Conservation (phyloP, 2,797 vertebrate species). For the Sciurus carolinensis region DNA sequence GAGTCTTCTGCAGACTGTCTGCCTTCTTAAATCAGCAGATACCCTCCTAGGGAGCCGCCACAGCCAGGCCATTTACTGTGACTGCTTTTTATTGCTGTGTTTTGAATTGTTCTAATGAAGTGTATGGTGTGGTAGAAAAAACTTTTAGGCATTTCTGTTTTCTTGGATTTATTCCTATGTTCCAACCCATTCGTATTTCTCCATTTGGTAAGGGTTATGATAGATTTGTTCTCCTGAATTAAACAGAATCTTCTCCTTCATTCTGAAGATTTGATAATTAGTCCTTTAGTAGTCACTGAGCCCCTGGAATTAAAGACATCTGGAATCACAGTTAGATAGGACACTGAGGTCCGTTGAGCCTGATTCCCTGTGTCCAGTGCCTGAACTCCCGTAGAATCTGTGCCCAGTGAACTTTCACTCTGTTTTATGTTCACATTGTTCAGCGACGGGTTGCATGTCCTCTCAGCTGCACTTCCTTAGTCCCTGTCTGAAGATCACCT, state of each 20-base stretch:
- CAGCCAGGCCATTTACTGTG: background rate
- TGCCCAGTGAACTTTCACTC: background rate
- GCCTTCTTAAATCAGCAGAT: conserved; percentile 65
- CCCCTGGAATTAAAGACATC: conserved; percentile 62
- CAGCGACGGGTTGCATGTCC: background rate
- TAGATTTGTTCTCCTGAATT: conserved; percentile 66
- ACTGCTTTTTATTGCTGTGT: background rate
- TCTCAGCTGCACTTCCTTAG: background rate
- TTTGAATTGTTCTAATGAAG: conserved; percentile 63
- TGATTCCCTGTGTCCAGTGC: background rate
- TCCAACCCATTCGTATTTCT: conserved; percentile 2
- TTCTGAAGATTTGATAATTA: conserved; percentile 25
- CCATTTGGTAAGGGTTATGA: conserved; percentile 63
- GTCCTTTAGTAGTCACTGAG: background rate
- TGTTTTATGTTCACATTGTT: background rate
- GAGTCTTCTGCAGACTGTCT: conserved; percentile 47
- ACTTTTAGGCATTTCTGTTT: conserved; percentile 21
- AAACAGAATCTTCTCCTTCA: conserved; percentile 38
- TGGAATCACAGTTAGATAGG: background rate
- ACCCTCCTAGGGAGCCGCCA: background rate
- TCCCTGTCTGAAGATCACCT: conserved; percentile 7
- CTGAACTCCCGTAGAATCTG: background rate
- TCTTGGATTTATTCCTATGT: conserved; percentile 26
- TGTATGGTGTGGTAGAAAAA: background rate
- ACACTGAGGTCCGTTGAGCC: background rate